Percentiles rank a stretch among this genome's conserved stretches.
Conservation (phyloP, 2,113 vertebrate genomes). For the Notarius lentiginosus region DNA sequence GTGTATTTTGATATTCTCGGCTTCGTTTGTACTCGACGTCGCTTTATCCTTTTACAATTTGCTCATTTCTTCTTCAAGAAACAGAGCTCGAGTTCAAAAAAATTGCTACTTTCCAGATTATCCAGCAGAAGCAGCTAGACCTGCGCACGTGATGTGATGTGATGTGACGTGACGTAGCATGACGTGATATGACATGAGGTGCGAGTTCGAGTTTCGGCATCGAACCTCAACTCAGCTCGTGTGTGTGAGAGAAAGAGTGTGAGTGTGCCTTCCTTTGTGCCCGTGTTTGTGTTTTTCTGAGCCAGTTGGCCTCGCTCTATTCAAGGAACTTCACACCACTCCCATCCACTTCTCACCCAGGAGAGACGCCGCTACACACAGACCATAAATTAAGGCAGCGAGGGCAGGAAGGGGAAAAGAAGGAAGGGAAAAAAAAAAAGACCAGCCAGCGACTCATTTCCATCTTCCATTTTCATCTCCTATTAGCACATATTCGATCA, state of each 20-base stretch:
- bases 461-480: conserved; percentile 57
- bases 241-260: background rate
- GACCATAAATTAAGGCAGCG: conserved; percentile 74
- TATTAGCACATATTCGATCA: conserved; percentile 56
- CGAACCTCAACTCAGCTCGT: background rate
- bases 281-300: conserved; percentile 60
- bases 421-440: conserved; percentile 55
- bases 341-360: conserved; percentile 76
- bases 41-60: background rate
- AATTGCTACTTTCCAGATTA: background rate
- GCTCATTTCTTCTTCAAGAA: background rate
- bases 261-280: conserved; percentile 29
- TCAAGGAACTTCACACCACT: conserved; percentile 74
- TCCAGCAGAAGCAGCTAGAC: background rate
- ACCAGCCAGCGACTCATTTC: conserved; percentile 68
- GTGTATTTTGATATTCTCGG: conserved; percentile 48
- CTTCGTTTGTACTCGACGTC: conserved; percentile 49
- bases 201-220: background rate
- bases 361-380: conserved; percentile 70
- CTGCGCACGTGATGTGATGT: background rate
- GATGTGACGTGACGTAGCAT: background rate
- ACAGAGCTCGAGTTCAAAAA: background rate
- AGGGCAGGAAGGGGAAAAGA: background rate
- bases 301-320: conserved; percentile 73
- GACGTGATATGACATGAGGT: background rate